A percentile compares a stretch with the other conserved stretches of the same genome.
phyloP scores from a whole-genome alignment of 2,113 vertebrate genomes.

The Mormoops blainvillei region DNA sequence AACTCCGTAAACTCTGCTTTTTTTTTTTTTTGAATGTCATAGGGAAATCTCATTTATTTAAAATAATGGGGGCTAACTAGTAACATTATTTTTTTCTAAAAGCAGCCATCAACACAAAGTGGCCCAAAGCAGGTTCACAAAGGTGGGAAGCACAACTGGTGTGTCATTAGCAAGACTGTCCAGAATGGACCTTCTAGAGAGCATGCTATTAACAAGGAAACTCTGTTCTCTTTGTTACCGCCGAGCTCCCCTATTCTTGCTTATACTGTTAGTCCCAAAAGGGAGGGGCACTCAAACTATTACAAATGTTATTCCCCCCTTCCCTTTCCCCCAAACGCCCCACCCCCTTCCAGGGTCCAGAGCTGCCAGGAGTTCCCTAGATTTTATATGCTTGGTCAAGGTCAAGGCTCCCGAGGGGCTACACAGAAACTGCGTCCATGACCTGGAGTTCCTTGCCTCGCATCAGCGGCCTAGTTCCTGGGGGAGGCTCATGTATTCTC shows the following conservation, averaged over 20 bases:
- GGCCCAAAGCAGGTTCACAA: background rate
- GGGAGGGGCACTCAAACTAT: background rate
- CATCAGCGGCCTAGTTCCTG: background rate
- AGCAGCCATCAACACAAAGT: conserved; percentile 21
- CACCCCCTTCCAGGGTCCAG: background rate
- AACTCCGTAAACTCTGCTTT: background rate
- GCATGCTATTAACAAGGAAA: background rate
- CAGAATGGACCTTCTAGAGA: background rate
- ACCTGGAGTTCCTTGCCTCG: background rate
- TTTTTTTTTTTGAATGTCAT: background rate
- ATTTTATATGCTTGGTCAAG: background rate
- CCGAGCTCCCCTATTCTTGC: background rate
- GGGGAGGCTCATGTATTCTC: background rate
- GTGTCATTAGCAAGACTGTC: background rate
- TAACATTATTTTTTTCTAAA: background rate
- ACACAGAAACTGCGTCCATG: rapidly evolving
- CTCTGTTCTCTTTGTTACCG: background rate
- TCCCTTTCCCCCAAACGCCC: background rate
- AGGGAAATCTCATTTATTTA: conserved; percentile 26
- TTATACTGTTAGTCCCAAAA: background rate
- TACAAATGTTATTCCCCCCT: background rate
- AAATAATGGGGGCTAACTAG: conserved; percentile 34
- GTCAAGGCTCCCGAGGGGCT: background rate
- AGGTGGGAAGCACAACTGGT: background rate
- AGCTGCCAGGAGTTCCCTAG: background rate